Base-by-base conservation (phyloP, 2,888 invertebrate species). In the Pteria penguin region DNA sequence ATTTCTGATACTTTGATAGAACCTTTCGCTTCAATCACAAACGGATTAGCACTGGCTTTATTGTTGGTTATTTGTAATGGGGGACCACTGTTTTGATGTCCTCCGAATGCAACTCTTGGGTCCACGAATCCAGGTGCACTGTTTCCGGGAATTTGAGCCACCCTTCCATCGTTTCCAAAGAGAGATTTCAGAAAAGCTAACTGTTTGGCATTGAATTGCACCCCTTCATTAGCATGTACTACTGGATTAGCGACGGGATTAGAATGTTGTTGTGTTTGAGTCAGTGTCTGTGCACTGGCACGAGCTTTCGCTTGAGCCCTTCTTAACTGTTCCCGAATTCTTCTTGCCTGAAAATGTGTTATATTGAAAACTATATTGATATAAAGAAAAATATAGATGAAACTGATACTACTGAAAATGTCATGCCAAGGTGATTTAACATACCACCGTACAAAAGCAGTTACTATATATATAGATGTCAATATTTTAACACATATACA, bases 11-110 rank as follows among this genome's bases (percentile, higher is more conserved):
- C 60, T 31, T 45, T 68, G n/a, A 74, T 66, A 45, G 52, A 32
- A 55, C 74, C 74, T 4, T 60, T 52, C 2, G 74, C 24, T 55
- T 74, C 68, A 32, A 74, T 74, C 2, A 70, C 61, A 27, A 70
- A 27, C 5, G 70, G 70, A 32, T 55, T 68, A 14, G 31, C 29
- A 57, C 57, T 33, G 8, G 54, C 29, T 22, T 36, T 55, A 32
- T 68, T 63, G 45, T 45, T 45, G 8, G 8, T 45, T 8, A 45
- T 45, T 18, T 45, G 45, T 45, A 45, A 18, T 14, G 45, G 45
- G 8, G 45, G 45, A 45, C 45, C 45, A 45, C 18, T 45, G 8
- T 45, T 8, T 45, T 45, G 45, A 45, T 45, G 45, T 14, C 45
- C 45, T 45, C 45, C 45, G 45, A 45, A 45, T 45, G 45, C 45